Percentiles rank a stretch among this genome's conserved stretches.
These are phyloP conservation scores for Hyppa rectilinea DNA, from an alignment of 2,888 invertebrate genomes.

Conservation along the genomic window DNA sequence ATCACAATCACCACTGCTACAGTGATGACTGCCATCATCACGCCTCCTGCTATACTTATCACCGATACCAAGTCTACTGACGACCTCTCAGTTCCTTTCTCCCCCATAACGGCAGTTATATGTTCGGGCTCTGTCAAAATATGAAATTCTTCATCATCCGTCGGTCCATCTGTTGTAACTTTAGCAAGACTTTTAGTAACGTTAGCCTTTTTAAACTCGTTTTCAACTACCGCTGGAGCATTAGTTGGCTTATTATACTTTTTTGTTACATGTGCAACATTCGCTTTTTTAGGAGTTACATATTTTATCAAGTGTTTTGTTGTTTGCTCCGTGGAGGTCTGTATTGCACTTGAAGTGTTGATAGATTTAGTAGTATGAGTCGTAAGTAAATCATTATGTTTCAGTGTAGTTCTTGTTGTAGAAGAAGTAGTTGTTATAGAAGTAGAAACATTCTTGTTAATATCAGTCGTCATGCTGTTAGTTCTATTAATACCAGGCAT, in stretches of 20 bases:
- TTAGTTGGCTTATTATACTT: conserved; percentile 50
- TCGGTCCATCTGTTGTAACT: conserved; percentile 79
- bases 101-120: conserved; percentile 88
- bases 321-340: conserved; percentile 53
- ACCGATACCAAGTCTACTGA: conserved; percentile 87
- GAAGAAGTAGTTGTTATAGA: conserved; percentile 78
- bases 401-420: conserved; percentile 60
- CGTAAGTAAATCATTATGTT: conserved; percentile 55
- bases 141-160: conserved; percentile 88
- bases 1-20: conserved; percentile 88
- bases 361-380: conserved; percentile 56
- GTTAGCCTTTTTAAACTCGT: conserved; percentile 68
- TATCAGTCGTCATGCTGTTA: conserved; percentile 86
- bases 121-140: conserved; percentile 91
- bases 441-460: conserved; percentile 78
- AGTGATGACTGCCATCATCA: conserved; percentile 88
- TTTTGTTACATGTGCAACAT: conserved; percentile 59
- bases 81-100: conserved; percentile 82
- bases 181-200: conserved; percentile 69
- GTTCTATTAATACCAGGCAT: conserved; percentile 75
- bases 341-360: conserved; percentile 53
- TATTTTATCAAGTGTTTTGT: conserved; percentile 64
- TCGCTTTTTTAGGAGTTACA: conserved; percentile 57
- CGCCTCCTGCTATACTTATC: conserved; percentile 88
- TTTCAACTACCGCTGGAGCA: conserved; percentile 52